Percentiles rank a stretch among this genome's conserved stretches.
Conservation (phyloP, 2,797 vertebrate genomes). For the Chrosomus eos region DNA sequence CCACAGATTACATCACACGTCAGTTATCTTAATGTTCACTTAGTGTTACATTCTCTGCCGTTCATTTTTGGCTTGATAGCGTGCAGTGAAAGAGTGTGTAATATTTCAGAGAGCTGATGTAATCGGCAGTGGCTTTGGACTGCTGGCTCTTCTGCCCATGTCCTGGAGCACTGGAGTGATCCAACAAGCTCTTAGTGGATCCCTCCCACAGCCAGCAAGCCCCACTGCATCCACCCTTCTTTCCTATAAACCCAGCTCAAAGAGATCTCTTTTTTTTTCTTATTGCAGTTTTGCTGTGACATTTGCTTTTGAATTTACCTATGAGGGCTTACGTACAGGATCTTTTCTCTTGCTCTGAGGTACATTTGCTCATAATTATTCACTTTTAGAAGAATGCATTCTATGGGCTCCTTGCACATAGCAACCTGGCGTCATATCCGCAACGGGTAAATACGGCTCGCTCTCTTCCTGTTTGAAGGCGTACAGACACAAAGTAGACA, state of each 20-base stretch:
- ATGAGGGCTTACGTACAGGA: neutral
- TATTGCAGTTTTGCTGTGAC: neutral
- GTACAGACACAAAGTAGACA: no score
- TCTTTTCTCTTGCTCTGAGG: neutral
- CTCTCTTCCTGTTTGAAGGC: no score
- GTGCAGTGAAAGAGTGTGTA: conserved; percentile 14
- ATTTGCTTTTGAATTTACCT: neutral
- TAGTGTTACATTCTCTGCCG: neutral
- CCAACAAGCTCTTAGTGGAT: conserved; percentile 41
- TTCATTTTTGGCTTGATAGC: conserved; percentile 25
- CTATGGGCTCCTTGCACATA: no score
- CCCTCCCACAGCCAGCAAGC: conserved; percentile 22
- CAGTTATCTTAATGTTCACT: neutral
- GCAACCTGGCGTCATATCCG: no score
- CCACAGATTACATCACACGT: conserved; percentile 11
- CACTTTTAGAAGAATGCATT: no score
- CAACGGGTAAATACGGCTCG: no score
- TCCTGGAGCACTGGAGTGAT: conserved; percentile 17
- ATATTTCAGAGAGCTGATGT: conserved; percentile 29
- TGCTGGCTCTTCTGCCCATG: conserved; percentile 26
- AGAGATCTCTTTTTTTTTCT: neutral
- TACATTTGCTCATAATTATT: no score
- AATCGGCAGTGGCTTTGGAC: neutral
- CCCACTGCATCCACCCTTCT: conserved; percentile 17
- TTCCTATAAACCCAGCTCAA: neutral